A percentile compares a stretch with the other conserved stretches of the same genome.
phyloP scores from a whole-genome alignment of 2,888 invertebrate genomes.

The Lithophane socia region DNA sequence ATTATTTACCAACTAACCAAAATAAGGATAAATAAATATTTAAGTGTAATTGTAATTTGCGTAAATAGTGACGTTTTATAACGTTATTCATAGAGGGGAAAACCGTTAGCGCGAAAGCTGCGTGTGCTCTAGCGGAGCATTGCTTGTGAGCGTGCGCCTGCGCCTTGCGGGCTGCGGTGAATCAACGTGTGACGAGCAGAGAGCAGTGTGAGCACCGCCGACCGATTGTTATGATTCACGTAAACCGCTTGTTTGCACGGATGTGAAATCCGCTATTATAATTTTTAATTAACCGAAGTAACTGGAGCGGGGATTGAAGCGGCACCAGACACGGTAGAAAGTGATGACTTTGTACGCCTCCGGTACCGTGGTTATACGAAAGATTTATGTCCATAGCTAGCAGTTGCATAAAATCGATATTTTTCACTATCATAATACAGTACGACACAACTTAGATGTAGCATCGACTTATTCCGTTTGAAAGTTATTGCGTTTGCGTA shows the following conservation, averaged over 20 bases:
- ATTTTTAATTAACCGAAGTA: slow-evolving; percentile 88
- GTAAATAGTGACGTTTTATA: slow-evolving; percentile 71
- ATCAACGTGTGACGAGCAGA: slow-evolving; percentile 80
- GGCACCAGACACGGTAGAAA: slow-evolving; percentile 85
- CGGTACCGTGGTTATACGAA: slow-evolving; percentile 66
- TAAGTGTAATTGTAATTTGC: slow-evolving; percentile 51
- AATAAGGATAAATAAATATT: slow-evolving; percentile 56
- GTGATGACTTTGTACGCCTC: slow-evolving; percentile 81
- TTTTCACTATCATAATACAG: slow-evolving; percentile 43
- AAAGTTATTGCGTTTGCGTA: no score
- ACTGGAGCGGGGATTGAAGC: slow-evolving; percentile 87
- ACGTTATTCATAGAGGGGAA: slow-evolving; percentile 80
- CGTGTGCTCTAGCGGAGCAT: slow-evolving; percentile 60
- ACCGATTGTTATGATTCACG: slow-evolving; percentile 86
- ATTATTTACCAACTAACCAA: slow-evolving; percentile 26
- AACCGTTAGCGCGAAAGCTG: slow-evolving; percentile 78
- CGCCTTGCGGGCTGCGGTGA: slow-evolving; percentile 73
- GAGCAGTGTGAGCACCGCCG: slow-evolving; percentile 63
- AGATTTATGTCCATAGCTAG: slow-evolving; percentile 50
- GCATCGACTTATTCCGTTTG: no score
- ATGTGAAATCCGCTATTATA: slow-evolving; percentile 90
- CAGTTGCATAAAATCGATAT: slow-evolving; percentile 43
- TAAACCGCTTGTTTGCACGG: slow-evolving; percentile 87
- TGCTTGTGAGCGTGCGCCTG: slow-evolving; percentile 50
- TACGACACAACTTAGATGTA: no score